Conservation (phyloP, 2,797 vertebrate species). For the Synanceia verrucosa region DNA sequence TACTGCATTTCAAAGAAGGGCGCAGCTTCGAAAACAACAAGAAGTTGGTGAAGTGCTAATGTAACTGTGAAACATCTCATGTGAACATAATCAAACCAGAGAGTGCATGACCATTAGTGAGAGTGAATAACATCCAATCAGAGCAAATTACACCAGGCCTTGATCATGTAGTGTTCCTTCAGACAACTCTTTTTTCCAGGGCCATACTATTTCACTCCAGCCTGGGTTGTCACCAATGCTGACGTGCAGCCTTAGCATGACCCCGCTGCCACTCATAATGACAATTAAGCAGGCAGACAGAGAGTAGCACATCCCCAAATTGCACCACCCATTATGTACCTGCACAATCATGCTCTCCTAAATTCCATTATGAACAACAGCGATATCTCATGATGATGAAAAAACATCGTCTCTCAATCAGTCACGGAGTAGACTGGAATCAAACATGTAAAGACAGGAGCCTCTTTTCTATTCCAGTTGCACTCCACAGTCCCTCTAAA, state of each 20-base stretch:
- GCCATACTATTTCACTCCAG: constrained; percentile 16
- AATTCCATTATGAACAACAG: constrained; percentile 37
- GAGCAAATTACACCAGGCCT: constrained; percentile 45
- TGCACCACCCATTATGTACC: constrained; percentile 38
- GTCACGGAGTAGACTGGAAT: constrained; percentile 48
- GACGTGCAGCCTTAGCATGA: not conserved
- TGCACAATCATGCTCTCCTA: constrained; percentile 33
- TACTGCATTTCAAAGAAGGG: constrained; percentile 13
- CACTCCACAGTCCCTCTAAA: constrained; percentile 76
- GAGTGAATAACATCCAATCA: constrained; percentile 53
- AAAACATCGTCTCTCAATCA: constrained; percentile 55
- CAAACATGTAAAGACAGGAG: constrained; percentile 56
- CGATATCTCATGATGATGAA: constrained; percentile 40
- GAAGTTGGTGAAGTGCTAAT: constrained; percentile 18
- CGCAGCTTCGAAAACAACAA: constrained; percentile 1
- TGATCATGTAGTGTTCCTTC: constrained; percentile 40
- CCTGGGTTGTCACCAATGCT: constrained; percentile 26
- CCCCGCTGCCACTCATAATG: constrained; percentile 1
- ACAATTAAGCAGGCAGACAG: constrained; percentile 32
- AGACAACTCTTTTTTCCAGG: constrained; percentile 12
- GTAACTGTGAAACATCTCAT: constrained; percentile 22
- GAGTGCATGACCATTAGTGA: constrained; percentile 50
- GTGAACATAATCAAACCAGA: constrained; percentile 48
- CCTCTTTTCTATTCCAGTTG: constrained; percentile 66
- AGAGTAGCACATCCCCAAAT: constrained; percentile 16